phyloP scores from a whole-genome alignment of 2,888 invertebrate genomes.

The Spialia ferax region DNA sequence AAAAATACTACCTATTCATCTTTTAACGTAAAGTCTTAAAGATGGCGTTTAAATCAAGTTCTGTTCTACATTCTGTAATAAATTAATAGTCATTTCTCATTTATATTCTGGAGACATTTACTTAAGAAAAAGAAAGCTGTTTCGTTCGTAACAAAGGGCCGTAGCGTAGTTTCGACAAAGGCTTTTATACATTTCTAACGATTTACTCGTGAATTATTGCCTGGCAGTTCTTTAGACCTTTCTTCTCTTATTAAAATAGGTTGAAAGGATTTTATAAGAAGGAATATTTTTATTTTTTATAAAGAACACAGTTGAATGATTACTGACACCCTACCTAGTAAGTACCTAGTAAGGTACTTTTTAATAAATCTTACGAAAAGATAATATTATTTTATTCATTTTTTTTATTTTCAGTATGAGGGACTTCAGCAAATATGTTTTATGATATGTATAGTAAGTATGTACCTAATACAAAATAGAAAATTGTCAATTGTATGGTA shows the following conservation, averaged over 20 bases:
- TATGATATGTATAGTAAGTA: too few relatives aligned
- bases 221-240: neutral
- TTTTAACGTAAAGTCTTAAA: neutral
- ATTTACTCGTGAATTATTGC: conserved; percentile 4
- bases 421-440: too few relatives aligned
- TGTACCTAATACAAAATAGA: too few relatives aligned
- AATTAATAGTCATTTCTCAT: neutral
- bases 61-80: neutral
- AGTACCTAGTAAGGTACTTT: too few relatives aligned
- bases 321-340: too few relatives aligned
- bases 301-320: too few relatives aligned
- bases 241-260: conserved; percentile 8
- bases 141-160: neutral
- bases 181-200: conserved; percentile 3
- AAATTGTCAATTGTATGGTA: too few relatives aligned
- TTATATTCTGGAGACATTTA: conserved; percentile 2
- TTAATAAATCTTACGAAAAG: too few relatives aligned
- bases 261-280: neutral
- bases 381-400: too few relatives aligned
- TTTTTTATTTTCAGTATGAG: too few relatives aligned
- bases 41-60: neutral
- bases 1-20: too few relatives aligned
- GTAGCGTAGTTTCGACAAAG: neutral
- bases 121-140: neutral
- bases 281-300: neutral